Base-by-base conservation (phyloP, 2,888 invertebrate genomes). In the Himalopsyche anomala region DNA sequence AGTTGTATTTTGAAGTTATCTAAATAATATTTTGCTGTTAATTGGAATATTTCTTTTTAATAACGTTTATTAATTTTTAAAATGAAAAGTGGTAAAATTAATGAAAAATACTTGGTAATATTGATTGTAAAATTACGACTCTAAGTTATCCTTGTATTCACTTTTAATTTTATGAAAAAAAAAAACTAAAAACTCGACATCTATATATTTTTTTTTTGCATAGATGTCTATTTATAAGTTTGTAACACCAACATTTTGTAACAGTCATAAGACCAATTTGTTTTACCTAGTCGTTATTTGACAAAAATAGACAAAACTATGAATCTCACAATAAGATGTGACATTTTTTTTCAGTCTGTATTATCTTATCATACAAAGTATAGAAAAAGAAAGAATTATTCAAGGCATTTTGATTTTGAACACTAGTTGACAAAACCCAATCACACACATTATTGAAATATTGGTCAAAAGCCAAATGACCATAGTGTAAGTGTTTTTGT, bases 221-320 rank as follows among this genome's bases (percentile, higher is more conserved):
- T 62, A 62, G 19, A 62, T 28, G 28, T 62, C 2, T 62, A 62
- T 62, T 62, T 62, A 62, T 62, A 62, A 62, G 62, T 62, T 62
- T 62, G 62, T 19, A 56, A 56, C 56, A 56, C 56, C 56, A 56
- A 56, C 56, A 56, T 56, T 56, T n/a, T 56, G 56, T 56, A 62
- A 62, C 62, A 62, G 62, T 8, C 62, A 62, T 62, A 62, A 62
- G 62, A 19, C 62, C 19, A 19, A 62, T 62, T 62, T 62, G 62
- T 62, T 62, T 62, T 62, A 62, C 62, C 62, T 62, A 62, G 62
- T 62, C 62, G 28, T 62, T 62, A 62, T 62, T 62, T 62, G 62
- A 62, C 62, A 62, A 62, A 62, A 62, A 62, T 62, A 62, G 62
- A 62, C 62, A 62, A 62, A 62, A 62, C 62, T 62, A 62, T 62